Evolutionary conservation across 2,113 vertebrate species (phyloP).

Genomic region (Barbus barbus): DNA sequence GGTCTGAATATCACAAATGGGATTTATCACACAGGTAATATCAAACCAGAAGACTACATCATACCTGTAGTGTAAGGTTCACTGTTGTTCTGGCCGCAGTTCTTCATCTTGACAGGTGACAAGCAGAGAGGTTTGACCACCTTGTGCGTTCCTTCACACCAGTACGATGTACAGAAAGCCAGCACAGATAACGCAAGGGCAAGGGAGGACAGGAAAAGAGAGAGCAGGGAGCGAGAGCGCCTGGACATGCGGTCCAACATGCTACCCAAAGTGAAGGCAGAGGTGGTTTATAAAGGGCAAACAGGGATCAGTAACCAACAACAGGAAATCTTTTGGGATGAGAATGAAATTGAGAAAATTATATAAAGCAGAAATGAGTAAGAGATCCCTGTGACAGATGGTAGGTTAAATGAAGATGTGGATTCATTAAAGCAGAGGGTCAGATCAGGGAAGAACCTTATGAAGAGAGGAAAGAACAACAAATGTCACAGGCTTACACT

Average conservation of each 20-base stretch:
- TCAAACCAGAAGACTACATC: background rate
- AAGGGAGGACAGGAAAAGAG: constrained; percentile 77
- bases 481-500: constrained; percentile 10
- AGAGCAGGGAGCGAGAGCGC: constrained; percentile 77
- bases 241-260: constrained; percentile 76
- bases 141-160: constrained; percentile 85
- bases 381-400: constrained; percentile 23
- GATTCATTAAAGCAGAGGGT: constrained; percentile 49
- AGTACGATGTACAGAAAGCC: constrained; percentile 83
- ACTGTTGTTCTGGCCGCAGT: constrained; percentile 77
- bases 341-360: constrained; percentile 24
- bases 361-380: constrained; percentile 51
- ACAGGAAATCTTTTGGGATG: constrained; percentile 50
- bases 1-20: background rate
- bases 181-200: constrained; percentile 79
- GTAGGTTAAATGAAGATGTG: constrained; percentile 25
- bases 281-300: background rate
- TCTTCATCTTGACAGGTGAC: constrained; percentile 81
- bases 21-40: background rate
- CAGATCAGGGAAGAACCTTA: constrained; percentile 16
- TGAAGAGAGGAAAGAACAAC: constrained; percentile 25
- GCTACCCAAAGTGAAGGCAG: constrained; percentile 50
- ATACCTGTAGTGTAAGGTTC: constrained; percentile 76
- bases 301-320: constrained; percentile 58
- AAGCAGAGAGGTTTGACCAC: constrained; percentile 84